Evolutionary conservation across 2,888 invertebrate species (phyloP).

Genomic region (Opisthograptis luteolata): DNA sequence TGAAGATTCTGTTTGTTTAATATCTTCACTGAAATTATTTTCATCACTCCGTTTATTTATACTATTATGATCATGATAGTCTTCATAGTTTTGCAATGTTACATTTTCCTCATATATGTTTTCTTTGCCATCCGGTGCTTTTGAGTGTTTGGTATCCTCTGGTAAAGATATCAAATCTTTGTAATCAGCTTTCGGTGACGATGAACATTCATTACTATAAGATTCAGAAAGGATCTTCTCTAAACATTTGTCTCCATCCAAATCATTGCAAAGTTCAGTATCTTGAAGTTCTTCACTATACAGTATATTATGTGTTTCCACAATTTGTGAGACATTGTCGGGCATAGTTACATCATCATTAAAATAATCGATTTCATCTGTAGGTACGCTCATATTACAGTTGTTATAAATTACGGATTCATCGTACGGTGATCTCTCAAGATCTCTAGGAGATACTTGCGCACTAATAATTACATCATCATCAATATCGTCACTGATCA

Average conservation of each 20-base stretch:
- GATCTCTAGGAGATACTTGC: constrained; percentile 53
- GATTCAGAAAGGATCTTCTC: constrained; percentile 57
- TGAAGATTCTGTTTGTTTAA: constrained; percentile 20
- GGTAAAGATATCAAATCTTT: constrained; percentile 34
- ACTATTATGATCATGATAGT: constrained; percentile 30
- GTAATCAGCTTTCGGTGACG: constrained; percentile 35
- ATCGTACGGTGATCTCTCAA: constrained; percentile 40
- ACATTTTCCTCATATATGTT: constrained; percentile 41
- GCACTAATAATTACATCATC: constrained; percentile 65
- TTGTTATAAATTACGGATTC: constrained; percentile 42
- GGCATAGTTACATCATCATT: constrained; percentile 67
- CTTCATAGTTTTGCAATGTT: constrained; percentile 33
- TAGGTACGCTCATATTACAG: constrained; percentile 49
- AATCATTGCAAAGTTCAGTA: constrained; percentile 35
- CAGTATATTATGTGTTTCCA: constrained; percentile 68
- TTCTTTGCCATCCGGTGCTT: constrained; percentile 50
- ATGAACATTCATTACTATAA: constrained; percentile 40
- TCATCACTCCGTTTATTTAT: constrained; percentile 36
- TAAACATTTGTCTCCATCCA: constrained; percentile 54
- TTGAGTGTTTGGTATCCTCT: constrained; percentile 25
- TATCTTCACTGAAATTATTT: constrained; percentile 32
- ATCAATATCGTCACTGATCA: constrained; percentile 72
- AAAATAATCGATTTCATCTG: constrained; percentile 59
- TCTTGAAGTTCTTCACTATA: constrained; percentile 23
- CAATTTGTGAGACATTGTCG: constrained; percentile 59